Conservation (phyloP, 1,140 invertebrate species). For the Elymnias hypermnestra region DNA sequence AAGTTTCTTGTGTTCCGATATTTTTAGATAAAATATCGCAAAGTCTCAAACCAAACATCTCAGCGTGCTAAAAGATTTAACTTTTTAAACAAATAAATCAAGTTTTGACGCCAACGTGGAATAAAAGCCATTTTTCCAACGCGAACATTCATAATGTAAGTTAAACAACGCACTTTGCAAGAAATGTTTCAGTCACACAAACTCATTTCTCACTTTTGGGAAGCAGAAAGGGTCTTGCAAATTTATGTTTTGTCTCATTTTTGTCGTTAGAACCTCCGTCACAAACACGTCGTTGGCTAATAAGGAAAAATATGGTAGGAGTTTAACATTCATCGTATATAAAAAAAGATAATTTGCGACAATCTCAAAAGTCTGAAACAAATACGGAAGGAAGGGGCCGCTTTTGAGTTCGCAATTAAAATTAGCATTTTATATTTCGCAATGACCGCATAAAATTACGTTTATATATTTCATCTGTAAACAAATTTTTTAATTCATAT, state of each 20-base stretch:
- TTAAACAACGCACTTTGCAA: constrained; percentile 6
- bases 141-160: constrained; percentile 4
- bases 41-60: not conserved
- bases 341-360: not conserved
- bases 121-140: constrained; percentile 3
- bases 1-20: too few species aligned
- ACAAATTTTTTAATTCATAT: too few species aligned
- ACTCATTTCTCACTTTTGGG: constrained; percentile 6
- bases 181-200: constrained; percentile 4
- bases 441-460: not conserved
- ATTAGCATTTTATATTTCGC: not conserved
- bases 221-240: not conserved
- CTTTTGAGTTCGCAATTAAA: not conserved
- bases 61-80: too few species aligned
- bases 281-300: not conserved
- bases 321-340: not conserved
- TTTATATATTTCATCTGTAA: too few species aligned
- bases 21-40: not conserved
- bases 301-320: not conserved
- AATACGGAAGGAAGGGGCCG: not conserved
- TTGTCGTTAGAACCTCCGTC: not conserved
- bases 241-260: constrained; percentile 4
- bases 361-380: too few species aligned
- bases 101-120: not conserved
- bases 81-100: not conserved